Evolutionary conservation across 2,888 invertebrate genomes (phyloP).

Genomic region (Neoaliturus tenellus): DNA sequence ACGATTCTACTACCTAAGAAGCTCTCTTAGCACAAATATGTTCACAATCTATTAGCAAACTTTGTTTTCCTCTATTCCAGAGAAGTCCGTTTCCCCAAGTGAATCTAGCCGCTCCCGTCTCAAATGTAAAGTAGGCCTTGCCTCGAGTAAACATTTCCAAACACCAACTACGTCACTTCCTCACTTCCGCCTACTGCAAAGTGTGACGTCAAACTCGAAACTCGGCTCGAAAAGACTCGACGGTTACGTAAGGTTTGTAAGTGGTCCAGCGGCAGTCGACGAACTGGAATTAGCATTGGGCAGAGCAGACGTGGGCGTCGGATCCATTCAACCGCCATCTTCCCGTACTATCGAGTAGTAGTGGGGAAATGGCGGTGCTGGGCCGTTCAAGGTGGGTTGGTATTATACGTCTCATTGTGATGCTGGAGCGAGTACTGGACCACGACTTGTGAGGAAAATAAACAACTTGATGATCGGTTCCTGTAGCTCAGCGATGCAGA

Average conservation of each 20-base stretch:
- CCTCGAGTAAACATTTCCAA: not conserved
- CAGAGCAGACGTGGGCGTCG: not conserved
- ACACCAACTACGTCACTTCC: not conserved
- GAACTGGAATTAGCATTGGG: constrained; percentile 21
- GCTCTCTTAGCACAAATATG: too few species aligned
- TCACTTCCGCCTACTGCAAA: not conserved
- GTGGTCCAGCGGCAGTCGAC: constrained; percentile 1
- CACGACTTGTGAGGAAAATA: too few species aligned
- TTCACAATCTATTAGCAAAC: too few species aligned
- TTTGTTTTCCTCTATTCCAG: not conserved
- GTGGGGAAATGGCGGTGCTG: constrained; percentile 14
- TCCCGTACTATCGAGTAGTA: constrained; percentile 22
- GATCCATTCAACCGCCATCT: constrained; percentile 15
- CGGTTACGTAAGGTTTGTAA: not conserved
- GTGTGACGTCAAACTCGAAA: not conserved
- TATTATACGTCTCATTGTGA: not conserved
- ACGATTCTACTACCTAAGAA: too few species aligned
- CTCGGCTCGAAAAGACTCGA: not conserved
- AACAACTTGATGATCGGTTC: too few species aligned
- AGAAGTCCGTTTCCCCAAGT: not conserved
- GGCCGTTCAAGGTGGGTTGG: not conserved
- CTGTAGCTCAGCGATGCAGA: too few species aligned
- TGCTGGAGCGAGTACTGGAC: too few species aligned
- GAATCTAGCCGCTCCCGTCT: not conserved
- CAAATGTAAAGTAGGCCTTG: not conserved